Evolutionary conservation across 2,797 vertebrate genomes (phyloP).

Genomic region (Oryzias dopingdopingensis): DNA sequence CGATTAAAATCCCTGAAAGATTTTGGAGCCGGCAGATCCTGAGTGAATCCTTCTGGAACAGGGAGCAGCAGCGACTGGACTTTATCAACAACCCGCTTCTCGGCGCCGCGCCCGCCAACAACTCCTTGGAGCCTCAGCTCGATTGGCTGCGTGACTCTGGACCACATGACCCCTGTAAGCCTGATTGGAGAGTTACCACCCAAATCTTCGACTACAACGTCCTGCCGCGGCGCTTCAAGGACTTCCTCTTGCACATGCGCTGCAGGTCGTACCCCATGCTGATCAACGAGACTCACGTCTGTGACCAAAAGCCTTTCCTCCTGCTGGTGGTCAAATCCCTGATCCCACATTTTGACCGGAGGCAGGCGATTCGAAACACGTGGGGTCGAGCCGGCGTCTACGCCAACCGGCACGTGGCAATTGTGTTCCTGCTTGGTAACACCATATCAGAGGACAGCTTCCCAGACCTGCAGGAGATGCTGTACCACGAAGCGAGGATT

Average conservation of each 20-base stretch:
- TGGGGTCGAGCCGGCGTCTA: slow-evolving; percentile 85
- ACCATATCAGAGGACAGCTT: slow-evolving; percentile 78
- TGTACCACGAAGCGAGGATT: slow-evolving; percentile 82
- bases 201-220: slow-evolving; percentile 80
- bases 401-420: slow-evolving; percentile 78
- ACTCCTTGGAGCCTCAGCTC: slow-evolving; percentile 64
- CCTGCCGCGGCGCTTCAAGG: slow-evolving; percentile 85
- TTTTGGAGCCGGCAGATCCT: slow-evolving; percentile 80
- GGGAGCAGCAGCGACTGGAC: slow-evolving; percentile 86
- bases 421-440: slow-evolving; percentile 89
- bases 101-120: slow-evolving; percentile 40
- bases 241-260: slow-evolving; percentile 88
- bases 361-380: slow-evolving; percentile 93
- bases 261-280: slow-evolving; percentile 87
- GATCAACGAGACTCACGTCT: slow-evolving; percentile 80
- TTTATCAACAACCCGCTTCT: slow-evolving; percentile 80
- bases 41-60: slow-evolving; percentile 87
- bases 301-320: slow-evolving; percentile 83
- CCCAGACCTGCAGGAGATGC: slow-evolving; percentile 84
- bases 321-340: slow-evolving; percentile 89
- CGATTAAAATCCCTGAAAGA: slow-evolving; percentile 66
- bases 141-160: slow-evolving; percentile 61
- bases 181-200: slow-evolving; percentile 71
- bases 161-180: slow-evolving; percentile 72
- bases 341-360: slow-evolving; percentile 88